Evolutionary conservation across 1,140 invertebrate species (phyloP).

Genomic region (Hermatobates lingyangjiaoensis): DNA sequence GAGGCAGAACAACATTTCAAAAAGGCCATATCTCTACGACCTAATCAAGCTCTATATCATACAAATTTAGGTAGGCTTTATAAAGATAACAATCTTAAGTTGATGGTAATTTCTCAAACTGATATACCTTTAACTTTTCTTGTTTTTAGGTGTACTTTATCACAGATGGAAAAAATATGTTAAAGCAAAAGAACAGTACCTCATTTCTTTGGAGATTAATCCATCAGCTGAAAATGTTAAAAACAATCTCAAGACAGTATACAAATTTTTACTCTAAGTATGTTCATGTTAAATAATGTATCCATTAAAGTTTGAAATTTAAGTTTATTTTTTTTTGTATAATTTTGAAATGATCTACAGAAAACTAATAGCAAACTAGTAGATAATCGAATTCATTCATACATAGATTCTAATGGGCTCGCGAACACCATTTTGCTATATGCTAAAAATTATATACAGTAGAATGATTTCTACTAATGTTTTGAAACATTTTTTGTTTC

Average conservation of each 20-base stretch:
- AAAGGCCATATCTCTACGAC: slow-evolving; percentile 46
- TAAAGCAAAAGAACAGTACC: slow-evolving; percentile 54
- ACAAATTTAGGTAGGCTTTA: slow-evolving; percentile 79
- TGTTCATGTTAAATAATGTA: no score
- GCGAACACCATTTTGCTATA: neutral
- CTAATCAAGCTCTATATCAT: slow-evolving; percentile 49
- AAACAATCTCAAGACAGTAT: slow-evolving; percentile 30
- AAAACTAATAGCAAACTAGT: neutral
- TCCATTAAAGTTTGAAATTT: no score
- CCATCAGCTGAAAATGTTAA: slow-evolving; percentile 39
- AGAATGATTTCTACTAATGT: no score
- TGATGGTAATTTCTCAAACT: no score
- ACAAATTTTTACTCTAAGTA: slow-evolving; percentile 1
- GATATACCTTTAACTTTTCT: no score
- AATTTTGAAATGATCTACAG: neutral
- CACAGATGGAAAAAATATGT: slow-evolving; percentile 74
- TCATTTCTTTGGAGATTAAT: slow-evolving; percentile 49
- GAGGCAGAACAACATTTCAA: slow-evolving; percentile 67
- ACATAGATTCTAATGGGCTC: neutral
- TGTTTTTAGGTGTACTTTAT: slow-evolving; percentile 65
- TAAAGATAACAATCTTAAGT: no score
- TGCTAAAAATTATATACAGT: no score
- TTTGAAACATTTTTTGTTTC: no score
- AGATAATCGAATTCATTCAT: neutral
- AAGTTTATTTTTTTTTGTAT: neutral